Percentiles rank a stretch among this genome's conserved stretches.
Conservation (phyloP, 2,113 vertebrate genomes). For the Corydoras maculifer region DNA sequence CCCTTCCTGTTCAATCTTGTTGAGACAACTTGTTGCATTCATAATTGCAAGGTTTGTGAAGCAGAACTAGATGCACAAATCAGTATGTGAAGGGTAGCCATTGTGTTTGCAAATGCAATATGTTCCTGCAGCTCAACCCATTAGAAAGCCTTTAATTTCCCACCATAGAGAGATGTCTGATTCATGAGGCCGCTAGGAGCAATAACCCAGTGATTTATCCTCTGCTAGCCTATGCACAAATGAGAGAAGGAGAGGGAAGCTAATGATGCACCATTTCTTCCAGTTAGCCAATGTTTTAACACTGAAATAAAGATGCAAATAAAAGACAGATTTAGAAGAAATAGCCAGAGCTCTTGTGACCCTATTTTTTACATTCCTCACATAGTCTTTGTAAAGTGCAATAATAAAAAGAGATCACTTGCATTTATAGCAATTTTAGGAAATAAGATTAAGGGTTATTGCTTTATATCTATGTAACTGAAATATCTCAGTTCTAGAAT, state of each 20-base stretch:
- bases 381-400: slow-evolving; percentile 1
- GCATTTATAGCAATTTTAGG: no score
- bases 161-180: slow-evolving; percentile 53
- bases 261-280: slow-evolving; percentile 60
- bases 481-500: no score
- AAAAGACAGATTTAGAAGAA: slow-evolving; percentile 55
- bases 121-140: slow-evolving; percentile 51
- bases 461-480: no score
- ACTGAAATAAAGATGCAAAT: slow-evolving; percentile 60
- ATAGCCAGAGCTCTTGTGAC: slow-evolving; percentile 38
- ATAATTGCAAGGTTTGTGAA: slow-evolving; percentile 33
- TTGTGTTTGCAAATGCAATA: slow-evolving; percentile 48
- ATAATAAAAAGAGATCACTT: no score
- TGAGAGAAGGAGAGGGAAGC: slow-evolving; percentile 51
- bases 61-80: slow-evolving; percentile 39
- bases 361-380: slow-evolving; percentile 14
- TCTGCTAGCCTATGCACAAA: slow-evolving; percentile 48
- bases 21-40: slow-evolving; percentile 34
- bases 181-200: slow-evolving; percentile 57
- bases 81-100: slow-evolving; percentile 36
- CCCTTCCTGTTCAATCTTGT: slow-evolving; percentile 8
- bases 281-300: slow-evolving; percentile 58
- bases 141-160: slow-evolving; percentile 61
- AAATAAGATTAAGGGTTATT: no score
- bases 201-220: slow-evolving; percentile 65